Conservation (phyloP, 2,888 invertebrate genomes). For the Brachyptera risi region DNA sequence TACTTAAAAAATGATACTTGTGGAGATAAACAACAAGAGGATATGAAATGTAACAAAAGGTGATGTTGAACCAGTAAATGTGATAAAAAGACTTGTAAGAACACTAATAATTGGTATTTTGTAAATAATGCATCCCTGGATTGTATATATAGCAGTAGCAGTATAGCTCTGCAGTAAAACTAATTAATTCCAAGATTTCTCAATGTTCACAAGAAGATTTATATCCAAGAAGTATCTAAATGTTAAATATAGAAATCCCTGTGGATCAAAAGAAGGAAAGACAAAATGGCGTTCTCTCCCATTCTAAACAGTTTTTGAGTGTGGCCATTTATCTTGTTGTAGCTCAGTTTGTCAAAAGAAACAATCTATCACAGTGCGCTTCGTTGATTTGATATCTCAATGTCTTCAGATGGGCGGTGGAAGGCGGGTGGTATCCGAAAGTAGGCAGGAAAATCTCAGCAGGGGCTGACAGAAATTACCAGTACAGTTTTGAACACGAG, state of each 20-base stretch:
- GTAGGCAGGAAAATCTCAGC: slow-evolving; percentile 22
- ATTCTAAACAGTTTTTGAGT: slow-evolving; percentile 22
- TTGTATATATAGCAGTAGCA: too few species aligned
- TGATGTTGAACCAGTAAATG: too few species aligned
- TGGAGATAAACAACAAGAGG: too few species aligned
- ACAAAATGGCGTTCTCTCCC: slow-evolving; percentile 20
- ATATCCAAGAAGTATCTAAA: not conserved
- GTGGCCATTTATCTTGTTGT: slow-evolving; percentile 21
- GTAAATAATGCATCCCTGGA: too few species aligned
- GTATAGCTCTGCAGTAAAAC: not conserved
- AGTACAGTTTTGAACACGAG: not conserved
- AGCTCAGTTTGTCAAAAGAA: slow-evolving; percentile 21
- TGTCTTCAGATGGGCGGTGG: slow-evolving; percentile 19
- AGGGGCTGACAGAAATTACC: slow-evolving; percentile 19
- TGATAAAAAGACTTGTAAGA: too few species aligned
- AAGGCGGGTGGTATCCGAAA: slow-evolving; percentile 10
- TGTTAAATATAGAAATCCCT: not conserved
- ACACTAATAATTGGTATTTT: too few species aligned
- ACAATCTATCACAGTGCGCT: slow-evolving; percentile 18
- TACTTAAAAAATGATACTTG: too few species aligned
- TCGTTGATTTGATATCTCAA: slow-evolving; percentile 20
- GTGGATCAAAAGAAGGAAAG: slow-evolving; percentile 19
- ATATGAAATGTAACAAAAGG: too few species aligned
- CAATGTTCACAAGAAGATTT: not conserved
- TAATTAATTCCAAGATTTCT: not conserved